phyloP scores from a whole-genome alignment of 2,888 invertebrate genomes.

The Harpagoxenus sublaevis region DNA sequence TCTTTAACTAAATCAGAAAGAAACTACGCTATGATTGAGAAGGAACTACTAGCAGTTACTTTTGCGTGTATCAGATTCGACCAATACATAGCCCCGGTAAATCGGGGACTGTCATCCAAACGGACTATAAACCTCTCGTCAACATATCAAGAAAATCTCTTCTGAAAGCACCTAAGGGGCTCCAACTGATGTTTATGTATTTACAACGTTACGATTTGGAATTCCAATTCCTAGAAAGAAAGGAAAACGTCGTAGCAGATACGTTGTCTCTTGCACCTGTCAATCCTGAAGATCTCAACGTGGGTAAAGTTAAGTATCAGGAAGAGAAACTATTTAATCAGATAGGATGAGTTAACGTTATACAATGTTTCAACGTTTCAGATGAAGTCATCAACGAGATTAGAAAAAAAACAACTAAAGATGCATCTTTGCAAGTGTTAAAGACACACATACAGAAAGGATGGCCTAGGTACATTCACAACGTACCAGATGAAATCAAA shows the following conservation, averaged over 20 bases:
- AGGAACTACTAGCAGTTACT: conserved; percentile 81
- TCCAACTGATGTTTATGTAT: conserved; percentile 66
- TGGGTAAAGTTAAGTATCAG: not conserved
- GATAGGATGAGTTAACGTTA: not conserved
- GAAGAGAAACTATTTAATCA: not conserved
- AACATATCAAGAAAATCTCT: conserved; percentile 74
- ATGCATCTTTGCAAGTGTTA: not conserved
- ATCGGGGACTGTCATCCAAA: conserved; percentile 71
- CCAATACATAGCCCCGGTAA: conserved; percentile 77
- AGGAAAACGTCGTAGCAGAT: not conserved
- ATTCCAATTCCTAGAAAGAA: not conserved
- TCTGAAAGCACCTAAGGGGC: conserved; percentile 75
- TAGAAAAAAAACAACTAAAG: not conserved
- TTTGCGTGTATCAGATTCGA: conserved; percentile 81
- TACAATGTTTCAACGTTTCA: not conserved
- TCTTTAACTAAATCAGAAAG: conserved; percentile 77
- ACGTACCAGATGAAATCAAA: not conserved
- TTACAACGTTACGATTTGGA: not conserved
- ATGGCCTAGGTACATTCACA: not conserved
- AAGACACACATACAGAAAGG: too few species aligned
- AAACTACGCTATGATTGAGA: conserved; percentile 83
- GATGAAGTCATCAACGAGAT: not conserved
- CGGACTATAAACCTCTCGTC: conserved; percentile 82
- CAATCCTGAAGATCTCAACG: not conserved
- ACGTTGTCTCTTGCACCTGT: not conserved